Evolutionary conservation across 2,113 vertebrate genomes (phyloP).

Genomic region (Merops nubicus): DNA sequence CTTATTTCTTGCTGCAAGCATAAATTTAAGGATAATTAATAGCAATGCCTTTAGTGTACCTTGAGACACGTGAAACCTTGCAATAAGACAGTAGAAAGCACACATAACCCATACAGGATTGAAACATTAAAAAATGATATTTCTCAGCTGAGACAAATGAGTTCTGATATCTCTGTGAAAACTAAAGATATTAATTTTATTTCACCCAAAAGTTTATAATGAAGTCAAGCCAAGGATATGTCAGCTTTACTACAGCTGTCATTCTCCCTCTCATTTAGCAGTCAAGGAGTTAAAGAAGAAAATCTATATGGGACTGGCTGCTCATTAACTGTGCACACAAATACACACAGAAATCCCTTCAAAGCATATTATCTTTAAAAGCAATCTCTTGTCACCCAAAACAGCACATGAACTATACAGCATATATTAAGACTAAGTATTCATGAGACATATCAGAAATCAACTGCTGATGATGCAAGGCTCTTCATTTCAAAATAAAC

Average conservation of each 20-base stretch:
- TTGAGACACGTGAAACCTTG: constrained; percentile 4
- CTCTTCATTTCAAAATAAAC: constrained; percentile 1
- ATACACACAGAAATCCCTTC: background rate
- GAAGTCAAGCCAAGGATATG: background rate
- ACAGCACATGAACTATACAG: background rate
- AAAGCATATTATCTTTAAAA: background rate
- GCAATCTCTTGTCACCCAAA: background rate
- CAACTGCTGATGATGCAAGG: background rate
- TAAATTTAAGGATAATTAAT: constrained; percentile 44
- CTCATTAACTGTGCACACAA: background rate
- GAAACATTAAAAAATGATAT: constrained; percentile 28
- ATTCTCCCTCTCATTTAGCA: background rate
- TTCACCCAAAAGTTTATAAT: background rate
- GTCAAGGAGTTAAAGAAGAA: background rate
- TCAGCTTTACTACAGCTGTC: background rate
- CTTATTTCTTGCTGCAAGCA: constrained; percentile 19
- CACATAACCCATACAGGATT: background rate
- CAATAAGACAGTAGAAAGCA: constrained; percentile 18
- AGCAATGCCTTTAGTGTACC: constrained; percentile 4
- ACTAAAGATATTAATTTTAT: background rate
- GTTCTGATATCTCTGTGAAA: background rate
- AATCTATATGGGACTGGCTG: background rate
- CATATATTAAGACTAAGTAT: background rate
- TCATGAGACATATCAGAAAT: background rate
- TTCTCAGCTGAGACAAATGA: background rate